phyloP scores from a whole-genome alignment of 2,113 vertebrate genomes.

The Crotalus tigris region DNA sequence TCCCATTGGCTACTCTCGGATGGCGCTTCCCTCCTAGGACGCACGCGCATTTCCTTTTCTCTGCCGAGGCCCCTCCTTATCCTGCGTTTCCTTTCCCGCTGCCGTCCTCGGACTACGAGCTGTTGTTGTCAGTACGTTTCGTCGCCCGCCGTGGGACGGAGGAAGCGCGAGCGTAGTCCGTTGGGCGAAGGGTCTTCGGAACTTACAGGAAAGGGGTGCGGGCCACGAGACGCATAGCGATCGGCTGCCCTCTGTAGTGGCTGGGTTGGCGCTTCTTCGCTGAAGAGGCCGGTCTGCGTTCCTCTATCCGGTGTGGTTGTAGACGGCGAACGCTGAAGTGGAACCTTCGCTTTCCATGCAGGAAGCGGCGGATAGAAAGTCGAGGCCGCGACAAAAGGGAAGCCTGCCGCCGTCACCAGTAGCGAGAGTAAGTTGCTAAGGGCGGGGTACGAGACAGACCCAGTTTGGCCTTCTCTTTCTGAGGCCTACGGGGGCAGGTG shows the following conservation, averaged over 20 bases:
- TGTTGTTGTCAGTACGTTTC: conserved; percentile 48
- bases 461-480: conserved; percentile 23
- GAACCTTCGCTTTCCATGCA: conserved; percentile 40
- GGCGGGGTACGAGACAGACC: conserved; percentile 3
- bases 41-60: conserved; percentile 50
- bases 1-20: background rate
- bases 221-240: background rate
- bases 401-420: background rate
- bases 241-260: background rate
- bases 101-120: conserved; percentile 7
- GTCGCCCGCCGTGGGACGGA: conserved; percentile 22
- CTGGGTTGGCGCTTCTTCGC: background rate
- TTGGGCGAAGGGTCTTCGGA: background rate
- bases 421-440: conserved; percentile 41
- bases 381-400: conserved; percentile 1
- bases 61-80: conserved; percentile 9
- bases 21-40: background rate
- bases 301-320: background rate
- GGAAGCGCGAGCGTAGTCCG: conserved; percentile 4
- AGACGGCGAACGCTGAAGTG: conserved; percentile 20
- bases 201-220: conserved; percentile 1
- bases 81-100: conserved; percentile 1
- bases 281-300: background rate
- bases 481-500: background rate
- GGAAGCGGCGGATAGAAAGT: conserved; percentile 35